Percentiles rank a stretch among this genome's conserved stretches.
Conservation (phyloP, 1,140 invertebrate genomes). For the Microvelia longipes region DNA sequence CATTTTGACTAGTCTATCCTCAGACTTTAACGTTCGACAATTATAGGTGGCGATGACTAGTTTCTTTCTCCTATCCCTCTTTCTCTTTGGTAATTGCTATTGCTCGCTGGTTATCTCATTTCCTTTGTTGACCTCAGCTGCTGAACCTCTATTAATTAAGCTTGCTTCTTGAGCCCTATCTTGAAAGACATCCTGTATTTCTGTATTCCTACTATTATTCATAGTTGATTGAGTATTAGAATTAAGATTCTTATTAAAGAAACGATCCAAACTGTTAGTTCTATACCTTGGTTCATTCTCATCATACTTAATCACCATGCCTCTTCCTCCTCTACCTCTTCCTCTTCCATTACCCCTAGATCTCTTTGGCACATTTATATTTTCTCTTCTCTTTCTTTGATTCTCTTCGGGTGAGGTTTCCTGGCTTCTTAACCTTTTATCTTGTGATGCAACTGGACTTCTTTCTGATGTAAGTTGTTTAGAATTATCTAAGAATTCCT, state of each 20-base stretch:
- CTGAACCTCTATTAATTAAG: not conserved
- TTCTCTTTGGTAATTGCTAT: not conserved
- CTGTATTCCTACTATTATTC: not conserved
- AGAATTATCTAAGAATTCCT: not conserved
- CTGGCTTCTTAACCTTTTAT: not conserved
- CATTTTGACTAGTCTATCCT: not conserved
- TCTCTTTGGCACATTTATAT: no score
- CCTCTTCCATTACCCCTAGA: not conserved
- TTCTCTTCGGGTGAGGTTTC: not conserved
- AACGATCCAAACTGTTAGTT: not conserved
- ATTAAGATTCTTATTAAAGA: not conserved
- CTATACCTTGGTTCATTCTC: not conserved
- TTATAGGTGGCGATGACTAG: not conserved
- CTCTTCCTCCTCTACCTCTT: not conserved
- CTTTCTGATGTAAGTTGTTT: not conserved
- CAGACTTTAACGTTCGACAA: not conserved
- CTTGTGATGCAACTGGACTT: not conserved
- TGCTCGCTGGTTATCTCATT: not conserved
- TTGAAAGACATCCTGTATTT: not conserved
- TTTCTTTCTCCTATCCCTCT: not conserved
- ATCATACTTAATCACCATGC: not conserved
- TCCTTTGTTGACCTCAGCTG: no score
- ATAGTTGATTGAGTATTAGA: no score
- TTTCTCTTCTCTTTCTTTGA: no score
- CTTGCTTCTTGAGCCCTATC: not conserved